phyloP scores from a whole-genome alignment of 2,113 vertebrate genomes.

The Aspiorhynchus laticeps region DNA sequence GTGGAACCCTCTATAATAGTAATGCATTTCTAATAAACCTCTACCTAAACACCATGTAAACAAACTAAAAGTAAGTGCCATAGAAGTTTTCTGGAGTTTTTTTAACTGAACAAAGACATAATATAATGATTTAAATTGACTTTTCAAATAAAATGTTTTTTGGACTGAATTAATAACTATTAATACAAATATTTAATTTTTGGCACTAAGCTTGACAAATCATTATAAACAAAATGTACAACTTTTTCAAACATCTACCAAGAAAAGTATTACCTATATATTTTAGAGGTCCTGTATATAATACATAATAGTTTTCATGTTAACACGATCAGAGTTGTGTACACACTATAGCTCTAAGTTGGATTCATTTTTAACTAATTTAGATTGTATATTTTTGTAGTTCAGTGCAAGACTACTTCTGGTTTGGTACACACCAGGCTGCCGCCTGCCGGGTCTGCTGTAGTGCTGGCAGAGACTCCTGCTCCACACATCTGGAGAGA shows the following conservation, averaged over 20 bases:
- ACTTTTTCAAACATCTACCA: neutral
- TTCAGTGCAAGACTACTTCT: neutral
- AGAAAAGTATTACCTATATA: neutral
- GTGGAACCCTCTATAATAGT: neutral
- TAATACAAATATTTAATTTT: neutral
- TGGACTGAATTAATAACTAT: constrained; percentile 5
- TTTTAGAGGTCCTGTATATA: neutral
- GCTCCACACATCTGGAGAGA: constrained; percentile 98
- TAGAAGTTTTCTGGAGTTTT: no score
- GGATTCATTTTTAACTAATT: neutral
- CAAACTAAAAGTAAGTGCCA: no score
- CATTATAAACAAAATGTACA: neutral
- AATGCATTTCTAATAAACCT: neutral
- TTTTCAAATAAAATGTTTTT: neutral
- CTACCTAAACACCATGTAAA: neutral
- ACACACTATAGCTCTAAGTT: neutral
- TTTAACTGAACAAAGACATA: neutral
- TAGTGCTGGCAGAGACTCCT: constrained; percentile 77
- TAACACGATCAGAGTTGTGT: neutral
- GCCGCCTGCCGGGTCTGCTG: constrained; percentile 80
- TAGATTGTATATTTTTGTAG: neutral
- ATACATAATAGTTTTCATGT: neutral
- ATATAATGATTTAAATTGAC: neutral
- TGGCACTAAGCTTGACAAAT: neutral
- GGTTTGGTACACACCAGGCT: constrained; percentile 88